Evolutionary conservation across 2,797 vertebrate species (phyloP), one percentile per base, ranked within the genome.

Genomic region (Gymnoscopelus braueri): DNA sequence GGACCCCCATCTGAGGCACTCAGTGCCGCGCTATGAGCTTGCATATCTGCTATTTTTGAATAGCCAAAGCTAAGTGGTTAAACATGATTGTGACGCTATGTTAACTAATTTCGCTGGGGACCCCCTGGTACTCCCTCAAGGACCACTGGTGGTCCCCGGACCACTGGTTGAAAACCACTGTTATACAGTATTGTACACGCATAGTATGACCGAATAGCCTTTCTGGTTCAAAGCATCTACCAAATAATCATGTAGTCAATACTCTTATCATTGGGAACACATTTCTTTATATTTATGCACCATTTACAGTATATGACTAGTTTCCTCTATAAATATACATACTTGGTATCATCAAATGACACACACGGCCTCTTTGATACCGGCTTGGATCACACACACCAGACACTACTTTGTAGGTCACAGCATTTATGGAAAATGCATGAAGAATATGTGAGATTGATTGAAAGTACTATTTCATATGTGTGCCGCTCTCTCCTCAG

Each of bases 381-480:
- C 7, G 13, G 19, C 23, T 12, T 29, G 55, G 55, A 39, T 65
- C 35, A 19, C 3, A 11, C 0, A 47, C 39, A 9, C 39, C 39
- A 44, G 39, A 44, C 39, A 39, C 39, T 48, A 13, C 39, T 44
- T 56, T 52, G 60, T 51, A 24, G 19, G 53, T 12, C 11, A 7
- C 15, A 35, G 7, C 9, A 39, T 0, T 23, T 56, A 48, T 44
- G 39, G 23, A 39, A 55, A 48, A 23, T 47, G 60, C 39, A 9
- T 44, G 9, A 44, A 44, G 39, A 10, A 44, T 10, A 10, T 44
- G 39, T 10, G 13, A 29, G 56, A n/a, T 39, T 64, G 47, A 83
- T 63, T 52, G 56, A 57, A 32, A 62, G 52, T 1, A 1, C 69
- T 39, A 6, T 47, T 4, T 3, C 67, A 49, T 19, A 64, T 7